Conservation (phyloP, 2,888 invertebrate genomes). For the Dioctria linearis region DNA sequence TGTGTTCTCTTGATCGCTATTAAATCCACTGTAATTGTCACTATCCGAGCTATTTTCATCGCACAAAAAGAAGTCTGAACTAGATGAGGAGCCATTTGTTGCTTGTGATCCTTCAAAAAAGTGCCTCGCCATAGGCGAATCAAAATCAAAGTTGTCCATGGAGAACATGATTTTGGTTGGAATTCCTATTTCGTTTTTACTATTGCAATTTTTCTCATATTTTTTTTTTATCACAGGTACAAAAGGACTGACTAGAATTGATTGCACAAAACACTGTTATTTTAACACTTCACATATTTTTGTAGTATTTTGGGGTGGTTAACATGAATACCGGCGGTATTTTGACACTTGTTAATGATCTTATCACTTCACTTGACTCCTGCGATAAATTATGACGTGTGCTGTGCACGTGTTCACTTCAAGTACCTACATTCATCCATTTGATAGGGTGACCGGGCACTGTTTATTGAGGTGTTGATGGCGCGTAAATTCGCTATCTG, state of each 20-base stretch:
- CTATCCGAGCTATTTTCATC: constrained; percentile 72
- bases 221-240: constrained; percentile 34
- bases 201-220: constrained; percentile 23
- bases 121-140: constrained; percentile 78
- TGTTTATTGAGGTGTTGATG: too few relatives aligned
- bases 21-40: constrained; percentile 79
- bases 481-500: not conserved
- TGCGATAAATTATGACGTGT: constrained; percentile 60
- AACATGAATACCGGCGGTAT: not conserved
- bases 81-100: constrained; percentile 77
- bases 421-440: not conserved
- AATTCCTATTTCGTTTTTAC: too few relatives aligned
- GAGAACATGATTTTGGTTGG: constrained; percentile 73
- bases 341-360: constrained; percentile 4
- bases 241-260: constrained; percentile 33
- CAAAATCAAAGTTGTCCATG: constrained; percentile 80
- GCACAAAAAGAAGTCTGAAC: constrained; percentile 79
- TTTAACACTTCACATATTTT: constrained; percentile 26
- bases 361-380: constrained; percentile 44
- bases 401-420: constrained; percentile 64
- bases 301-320: not conserved
- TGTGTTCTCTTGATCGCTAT: constrained; percentile 87
- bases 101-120: constrained; percentile 74
- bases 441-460: too few relatives aligned
- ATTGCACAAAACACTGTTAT: not conserved